phyloP scores from a whole-genome alignment of 2,113 vertebrate genomes.

The Spermophilus dauricus region DNA sequence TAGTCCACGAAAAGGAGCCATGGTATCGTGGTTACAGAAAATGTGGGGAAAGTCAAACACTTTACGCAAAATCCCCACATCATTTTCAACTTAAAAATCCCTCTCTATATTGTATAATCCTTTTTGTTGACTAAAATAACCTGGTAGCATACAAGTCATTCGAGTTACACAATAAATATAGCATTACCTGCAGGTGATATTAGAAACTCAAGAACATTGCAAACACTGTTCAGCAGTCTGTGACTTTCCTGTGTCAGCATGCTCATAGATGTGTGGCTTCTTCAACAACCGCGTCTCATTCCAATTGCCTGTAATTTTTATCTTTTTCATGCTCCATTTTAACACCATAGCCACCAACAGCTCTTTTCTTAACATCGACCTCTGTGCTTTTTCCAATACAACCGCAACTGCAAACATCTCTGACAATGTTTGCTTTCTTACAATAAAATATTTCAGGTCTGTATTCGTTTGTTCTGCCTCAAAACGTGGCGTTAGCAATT shows the following conservation, averaged over 20 bases:
- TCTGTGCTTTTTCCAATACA: background rate
- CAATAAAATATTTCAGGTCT: background rate
- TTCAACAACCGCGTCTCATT: background rate
- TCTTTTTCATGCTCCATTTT: background rate
- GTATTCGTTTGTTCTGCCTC: background rate
- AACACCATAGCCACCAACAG: background rate
- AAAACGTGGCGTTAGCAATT: background rate
- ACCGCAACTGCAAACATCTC: background rate
- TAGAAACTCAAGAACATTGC: background rate
- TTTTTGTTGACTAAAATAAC: background rate
- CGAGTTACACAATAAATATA: background rate
- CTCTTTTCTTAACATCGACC: background rate
- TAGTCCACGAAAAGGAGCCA: background rate
- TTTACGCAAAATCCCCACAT: background rate
- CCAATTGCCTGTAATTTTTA: background rate
- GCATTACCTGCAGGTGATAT: background rate
- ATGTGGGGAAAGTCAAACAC: background rate
- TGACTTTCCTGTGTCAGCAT: background rate
- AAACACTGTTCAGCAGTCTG: background rate
- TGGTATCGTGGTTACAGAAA: background rate
- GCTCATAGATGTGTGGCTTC: background rate
- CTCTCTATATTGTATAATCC: background rate
- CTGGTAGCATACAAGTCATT: background rate
- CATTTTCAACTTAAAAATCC: background rate
- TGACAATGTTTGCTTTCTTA: constrained; percentile 61